phyloP scores from a whole-genome alignment of 2,797 vertebrate species.

The Orestias chungarensis region DNA sequence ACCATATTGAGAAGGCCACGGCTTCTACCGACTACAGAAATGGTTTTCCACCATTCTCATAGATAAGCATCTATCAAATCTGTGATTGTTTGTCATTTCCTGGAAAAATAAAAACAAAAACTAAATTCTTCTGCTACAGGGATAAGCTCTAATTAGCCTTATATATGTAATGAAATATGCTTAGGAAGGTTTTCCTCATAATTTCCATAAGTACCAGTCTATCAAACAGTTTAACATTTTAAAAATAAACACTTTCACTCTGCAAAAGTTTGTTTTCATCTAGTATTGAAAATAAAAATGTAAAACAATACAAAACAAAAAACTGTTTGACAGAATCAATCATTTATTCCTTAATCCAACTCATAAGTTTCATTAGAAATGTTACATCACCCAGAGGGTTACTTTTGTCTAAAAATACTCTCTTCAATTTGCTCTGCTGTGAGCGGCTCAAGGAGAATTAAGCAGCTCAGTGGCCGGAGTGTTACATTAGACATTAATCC shows the following conservation, averaged over 20 bases:
- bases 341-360: not conserved
- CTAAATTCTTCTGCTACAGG: slow-evolving; percentile 4
- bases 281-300: too few relatives aligned
- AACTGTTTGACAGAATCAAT: not conserved
- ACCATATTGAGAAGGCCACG: not conserved
- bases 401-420: slow-evolving; percentile 57
- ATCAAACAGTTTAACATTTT: not conserved
- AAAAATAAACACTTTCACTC: not conserved
- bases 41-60: slow-evolving; percentile 47
- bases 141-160: slow-evolving; percentile 55
- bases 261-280: not conserved
- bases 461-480: slow-evolving; percentile 79
- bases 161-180: slow-evolving; percentile 64
- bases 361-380: slow-evolving; percentile 37
- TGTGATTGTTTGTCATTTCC: slow-evolving; percentile 48
- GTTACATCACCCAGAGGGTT: slow-evolving; percentile 58
- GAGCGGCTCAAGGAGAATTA: slow-evolving; percentile 78
- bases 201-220: not conserved
- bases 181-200: slow-evolving; percentile 4
- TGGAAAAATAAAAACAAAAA: slow-evolving; percentile 50
- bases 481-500: slow-evolving; percentile 86
- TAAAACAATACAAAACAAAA: not conserved
- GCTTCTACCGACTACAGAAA: not conserved
- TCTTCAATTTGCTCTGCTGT: slow-evolving; percentile 68
- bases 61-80: slow-evolving; percentile 59